Evolutionary conservation across 2,797 vertebrate species (phyloP).

Genomic region (Rallus crepitans): DNA sequence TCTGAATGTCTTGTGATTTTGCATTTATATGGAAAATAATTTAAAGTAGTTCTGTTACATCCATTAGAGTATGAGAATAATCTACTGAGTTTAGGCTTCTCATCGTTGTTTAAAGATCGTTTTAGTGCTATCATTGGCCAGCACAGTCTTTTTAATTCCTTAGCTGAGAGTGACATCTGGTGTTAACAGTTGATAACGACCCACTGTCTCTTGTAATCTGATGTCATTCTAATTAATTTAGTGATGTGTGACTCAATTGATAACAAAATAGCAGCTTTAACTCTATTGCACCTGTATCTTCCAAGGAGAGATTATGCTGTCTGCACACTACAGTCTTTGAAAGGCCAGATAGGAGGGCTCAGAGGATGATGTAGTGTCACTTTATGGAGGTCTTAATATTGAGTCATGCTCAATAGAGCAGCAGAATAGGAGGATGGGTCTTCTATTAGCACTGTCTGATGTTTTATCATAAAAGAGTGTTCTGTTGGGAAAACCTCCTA

Average conservation of each 20-base stretch:
- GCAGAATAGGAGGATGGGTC: not conserved
- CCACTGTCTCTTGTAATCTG: not conserved
- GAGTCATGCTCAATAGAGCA: too few relatives aligned
- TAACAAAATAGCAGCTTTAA: not conserved
- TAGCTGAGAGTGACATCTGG: slow-evolving; percentile 40
- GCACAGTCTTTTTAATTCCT: not conserved
- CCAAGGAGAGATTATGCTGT: not conserved
- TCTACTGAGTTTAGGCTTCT: not conserved
- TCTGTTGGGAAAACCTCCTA: not conserved
- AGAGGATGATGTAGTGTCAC: not conserved
- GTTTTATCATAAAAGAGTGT: not conserved
- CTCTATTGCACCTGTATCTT: not conserved
- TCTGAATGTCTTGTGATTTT: too few relatives aligned
- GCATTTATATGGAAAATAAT: not conserved
- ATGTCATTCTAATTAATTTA: not conserved
- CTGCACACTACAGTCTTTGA: not conserved
- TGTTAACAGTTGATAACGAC: not conserved
- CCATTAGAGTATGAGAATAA: not conserved
- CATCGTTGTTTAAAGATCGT: accelerated
- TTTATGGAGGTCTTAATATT: not conserved
- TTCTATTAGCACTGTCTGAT: not conserved
- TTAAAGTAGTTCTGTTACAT: not conserved
- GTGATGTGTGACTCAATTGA: not conserved
- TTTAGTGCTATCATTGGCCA: not conserved
- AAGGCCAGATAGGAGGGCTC: not conserved